Evolutionary conservation across 2,888 invertebrate genomes (phyloP).

Genomic region (Malthinus flaveolus): DNA sequence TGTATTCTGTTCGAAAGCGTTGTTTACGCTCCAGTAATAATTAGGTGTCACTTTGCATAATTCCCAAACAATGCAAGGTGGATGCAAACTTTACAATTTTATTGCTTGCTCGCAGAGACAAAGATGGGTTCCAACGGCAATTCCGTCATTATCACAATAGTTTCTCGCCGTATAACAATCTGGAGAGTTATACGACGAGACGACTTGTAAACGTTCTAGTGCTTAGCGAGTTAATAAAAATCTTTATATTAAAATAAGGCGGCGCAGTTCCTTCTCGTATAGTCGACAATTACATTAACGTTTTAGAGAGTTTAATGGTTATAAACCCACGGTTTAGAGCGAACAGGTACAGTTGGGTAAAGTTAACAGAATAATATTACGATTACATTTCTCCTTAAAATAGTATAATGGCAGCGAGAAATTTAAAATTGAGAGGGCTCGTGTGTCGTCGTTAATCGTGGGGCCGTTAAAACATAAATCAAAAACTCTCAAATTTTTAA

Average conservation of each 20-base stretch:
- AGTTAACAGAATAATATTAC: constrained; percentile 11
- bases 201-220: constrained; percentile 14
- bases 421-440: neutral
- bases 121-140: constrained; percentile 16
- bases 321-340: constrained; percentile 3
- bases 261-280: constrained; percentile 4
- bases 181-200: constrained; percentile 13
- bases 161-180: constrained; percentile 24
- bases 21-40: constrained; percentile 32
- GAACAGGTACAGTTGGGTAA: constrained; percentile 8
- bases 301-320: constrained; percentile 10
- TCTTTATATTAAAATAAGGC: constrained; percentile 13
- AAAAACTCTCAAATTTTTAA: constrained; percentile 13
- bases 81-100: constrained; percentile 19
- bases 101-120: constrained; percentile 15
- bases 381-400: constrained; percentile 5
- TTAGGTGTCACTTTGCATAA: constrained; percentile 33
- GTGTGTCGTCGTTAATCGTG: neutral
- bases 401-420: too few species aligned
- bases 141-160: constrained; percentile 23
- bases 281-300: constrained; percentile 13
- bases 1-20: constrained; percentile 30
- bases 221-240: constrained; percentile 17
- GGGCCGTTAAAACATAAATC: neutral
- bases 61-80: constrained; percentile 23